Evolutionary conservation across 53 echinoderm and acorn worm species (phyloP).

Genomic region (Crossaster papposus): DNA sequence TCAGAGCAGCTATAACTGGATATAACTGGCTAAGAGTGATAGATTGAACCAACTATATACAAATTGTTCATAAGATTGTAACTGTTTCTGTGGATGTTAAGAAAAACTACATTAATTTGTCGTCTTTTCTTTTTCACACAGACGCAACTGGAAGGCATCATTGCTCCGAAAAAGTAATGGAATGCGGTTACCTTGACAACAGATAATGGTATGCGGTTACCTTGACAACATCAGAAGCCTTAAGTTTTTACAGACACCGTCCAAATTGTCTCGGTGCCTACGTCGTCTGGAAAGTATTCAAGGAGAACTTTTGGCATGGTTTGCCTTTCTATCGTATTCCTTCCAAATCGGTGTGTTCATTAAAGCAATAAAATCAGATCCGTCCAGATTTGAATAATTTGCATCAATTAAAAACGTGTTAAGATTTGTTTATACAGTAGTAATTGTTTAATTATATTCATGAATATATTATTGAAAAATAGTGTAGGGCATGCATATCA

Average conservation of each 20-base stretch:
- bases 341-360: neutral
- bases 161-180: constrained; percentile 87
- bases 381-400: neutral
- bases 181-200: neutral
- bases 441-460: neutral
- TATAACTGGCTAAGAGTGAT: neutral
- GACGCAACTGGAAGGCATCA: constrained; percentile 95
- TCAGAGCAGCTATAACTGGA: neutral
- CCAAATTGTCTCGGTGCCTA: constrained; percentile 6
- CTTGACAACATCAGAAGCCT: neutral
- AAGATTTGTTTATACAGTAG: neutral
- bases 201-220: too few species aligned
- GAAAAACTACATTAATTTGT: neutral
- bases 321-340: neutral
- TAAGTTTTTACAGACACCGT: constrained; percentile 21
- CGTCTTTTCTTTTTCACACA: constrained; percentile 53
- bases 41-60: too few species aligned
- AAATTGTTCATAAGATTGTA: too few species aligned
- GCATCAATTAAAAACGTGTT: neutral
- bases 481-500: too few species aligned
- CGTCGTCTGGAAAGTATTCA: neutral
- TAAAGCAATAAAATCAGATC: neutral
- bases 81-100: neutral
- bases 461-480: neutral
- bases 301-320: neutral